phyloP scores from a whole-genome alignment of 1,140 invertebrate species.

The Zelostemma sp. region DNA sequence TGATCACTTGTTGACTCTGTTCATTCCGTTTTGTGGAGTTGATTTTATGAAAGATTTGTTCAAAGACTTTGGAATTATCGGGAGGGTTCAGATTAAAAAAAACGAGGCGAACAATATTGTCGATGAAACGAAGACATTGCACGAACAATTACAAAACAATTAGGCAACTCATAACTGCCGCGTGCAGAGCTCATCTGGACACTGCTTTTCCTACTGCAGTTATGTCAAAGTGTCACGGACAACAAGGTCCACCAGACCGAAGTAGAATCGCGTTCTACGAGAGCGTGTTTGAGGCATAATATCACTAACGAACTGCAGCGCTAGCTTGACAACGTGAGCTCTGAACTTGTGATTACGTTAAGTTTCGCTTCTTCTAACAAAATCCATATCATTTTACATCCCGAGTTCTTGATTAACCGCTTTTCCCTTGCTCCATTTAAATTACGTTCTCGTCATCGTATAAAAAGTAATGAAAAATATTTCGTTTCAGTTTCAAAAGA shows the following conservation, averaged over 20 bases:
- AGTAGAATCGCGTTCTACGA: slow-evolving; percentile 57
- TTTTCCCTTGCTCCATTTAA: background rate
- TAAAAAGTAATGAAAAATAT: background rate
- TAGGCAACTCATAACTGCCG: slow-evolving; percentile 68
- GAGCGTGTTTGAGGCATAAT: slow-evolving; percentile 57
- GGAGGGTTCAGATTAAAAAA: no score
- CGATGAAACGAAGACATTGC: slow-evolving; percentile 36
- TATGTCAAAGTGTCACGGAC: slow-evolving; percentile 68
- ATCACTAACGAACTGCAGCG: slow-evolving; percentile 47
- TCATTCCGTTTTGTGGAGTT: background rate
- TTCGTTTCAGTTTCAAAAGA: background rate
- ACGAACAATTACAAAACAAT: slow-evolving; percentile 67
- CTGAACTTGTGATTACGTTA: slow-evolving; percentile 17
- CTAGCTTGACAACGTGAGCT: slow-evolving; percentile 30
- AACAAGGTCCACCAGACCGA: slow-evolving; percentile 66
- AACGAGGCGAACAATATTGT: slow-evolving; percentile 22
- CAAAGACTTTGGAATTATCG: slow-evolving; percentile 1
- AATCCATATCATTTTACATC: background rate
- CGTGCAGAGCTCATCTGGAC: slow-evolving; percentile 52
- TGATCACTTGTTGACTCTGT: background rate
- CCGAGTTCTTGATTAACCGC: no score
- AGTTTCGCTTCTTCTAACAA: slow-evolving; percentile 7
- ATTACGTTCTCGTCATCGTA: no score
- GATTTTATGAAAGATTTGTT: background rate
- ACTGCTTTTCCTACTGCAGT: slow-evolving; percentile 53